phyloP scores from a whole-genome alignment of 2,797 vertebrate species.

The Poecilia gillii region DNA sequence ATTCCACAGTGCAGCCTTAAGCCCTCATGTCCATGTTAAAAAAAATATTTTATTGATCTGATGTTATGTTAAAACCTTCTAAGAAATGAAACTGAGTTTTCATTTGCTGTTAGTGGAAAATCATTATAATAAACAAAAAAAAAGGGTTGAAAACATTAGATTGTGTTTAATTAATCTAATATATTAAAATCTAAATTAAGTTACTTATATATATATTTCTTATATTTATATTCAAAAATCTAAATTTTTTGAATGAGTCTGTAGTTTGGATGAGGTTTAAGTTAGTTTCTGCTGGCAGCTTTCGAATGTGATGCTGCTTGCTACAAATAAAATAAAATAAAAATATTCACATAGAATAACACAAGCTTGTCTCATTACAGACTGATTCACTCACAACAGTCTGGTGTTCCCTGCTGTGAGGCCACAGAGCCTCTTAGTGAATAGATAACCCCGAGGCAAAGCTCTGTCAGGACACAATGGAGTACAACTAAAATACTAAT shows the following conservation, averaged over 20 bases:
- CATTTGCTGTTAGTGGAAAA: not conserved
- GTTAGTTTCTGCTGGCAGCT: not conserved
- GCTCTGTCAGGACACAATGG: slow-evolving; percentile 75
- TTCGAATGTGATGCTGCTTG: not conserved
- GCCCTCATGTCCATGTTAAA: not conserved
- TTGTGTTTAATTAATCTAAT: not conserved
- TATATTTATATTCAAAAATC: not conserved
- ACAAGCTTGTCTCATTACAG: slow-evolving; percentile 53
- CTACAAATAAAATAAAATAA: not conserved
- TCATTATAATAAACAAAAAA: not conserved
- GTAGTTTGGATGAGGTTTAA: not conserved
- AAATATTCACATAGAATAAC: slow-evolving; percentile 9
- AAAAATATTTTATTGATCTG: not conserved
- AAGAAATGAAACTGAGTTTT: not conserved
- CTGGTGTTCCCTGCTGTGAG: slow-evolving; percentile 31
- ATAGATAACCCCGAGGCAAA: slow-evolving; percentile 69
- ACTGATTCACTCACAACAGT: slow-evolving; percentile 11
- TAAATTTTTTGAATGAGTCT: not conserved
- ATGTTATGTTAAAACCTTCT: not conserved
- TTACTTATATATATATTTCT: not conserved
- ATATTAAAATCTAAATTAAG: not conserved
- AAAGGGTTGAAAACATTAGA: not conserved
- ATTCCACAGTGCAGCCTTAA: no score
- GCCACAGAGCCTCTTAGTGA: slow-evolving; percentile 47
- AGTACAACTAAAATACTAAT: slow-evolving; percentile 84